A percentile compares a stretch with the other conserved stretches of the same genome.
Conservation (phyloP, 2,797 vertebrate species). For the Coranthus polyacanthus region DNA sequence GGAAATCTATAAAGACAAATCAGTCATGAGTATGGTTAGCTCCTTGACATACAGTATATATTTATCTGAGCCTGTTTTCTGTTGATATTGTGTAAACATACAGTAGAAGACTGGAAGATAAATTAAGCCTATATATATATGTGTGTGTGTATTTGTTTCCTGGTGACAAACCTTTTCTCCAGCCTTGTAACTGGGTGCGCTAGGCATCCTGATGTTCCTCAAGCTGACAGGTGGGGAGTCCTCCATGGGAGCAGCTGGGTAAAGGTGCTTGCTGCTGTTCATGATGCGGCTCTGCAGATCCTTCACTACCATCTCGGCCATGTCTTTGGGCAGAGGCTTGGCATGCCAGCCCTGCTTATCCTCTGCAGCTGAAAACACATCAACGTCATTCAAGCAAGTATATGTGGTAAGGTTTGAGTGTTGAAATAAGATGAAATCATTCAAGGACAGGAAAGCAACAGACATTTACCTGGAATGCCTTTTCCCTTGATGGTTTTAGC, state of each 20-base stretch:
- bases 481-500: conserved; percentile 96
- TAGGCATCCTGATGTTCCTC: conserved; percentile 92
- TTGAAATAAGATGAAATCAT: neutral
- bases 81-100: neutral
- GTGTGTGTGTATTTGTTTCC: neutral
- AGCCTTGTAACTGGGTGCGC: conserved; percentile 91
- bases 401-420: too few relatives aligned
- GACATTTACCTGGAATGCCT: conserved; percentile 91
- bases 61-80: too few relatives aligned
- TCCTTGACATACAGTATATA: too few relatives aligned
- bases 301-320: conserved; percentile 91
- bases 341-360: conserved; percentile 96
- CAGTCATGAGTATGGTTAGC: neutral
- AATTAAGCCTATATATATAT: neutral
- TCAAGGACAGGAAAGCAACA: neutral
- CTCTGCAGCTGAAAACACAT: conserved; percentile 87
- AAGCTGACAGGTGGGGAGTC: conserved; percentile 90
- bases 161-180: conserved; percentile 91
- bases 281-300: conserved; percentile 91
- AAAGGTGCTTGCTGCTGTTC: conserved; percentile 93
- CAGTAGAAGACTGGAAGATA: neutral
- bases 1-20: conserved; percentile 83
- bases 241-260: conserved; percentile 88
- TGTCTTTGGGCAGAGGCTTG: conserved; percentile 93
- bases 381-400: neutral